Evolutionary conservation across 1,140 invertebrate genomes (phyloP).

Genomic region (Drosophila tsacasi): DNA sequence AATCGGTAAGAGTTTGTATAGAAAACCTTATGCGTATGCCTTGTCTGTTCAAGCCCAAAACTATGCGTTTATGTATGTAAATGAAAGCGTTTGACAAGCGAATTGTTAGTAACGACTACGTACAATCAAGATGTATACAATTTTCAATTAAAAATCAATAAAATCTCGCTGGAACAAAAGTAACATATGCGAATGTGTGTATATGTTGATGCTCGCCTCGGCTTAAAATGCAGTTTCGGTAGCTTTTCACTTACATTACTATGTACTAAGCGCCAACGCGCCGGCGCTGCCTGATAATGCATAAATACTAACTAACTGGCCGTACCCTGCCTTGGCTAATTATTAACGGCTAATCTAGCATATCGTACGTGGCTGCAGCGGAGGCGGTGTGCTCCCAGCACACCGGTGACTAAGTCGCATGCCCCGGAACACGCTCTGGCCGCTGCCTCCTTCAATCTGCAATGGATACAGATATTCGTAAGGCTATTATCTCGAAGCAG

Average conservation of each 20-base stretch:
- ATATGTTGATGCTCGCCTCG: constrained; percentile 49
- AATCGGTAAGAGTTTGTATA: constrained; percentile 67
- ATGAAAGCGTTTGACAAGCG: constrained; percentile 26
- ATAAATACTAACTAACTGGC: constrained; percentile 76
- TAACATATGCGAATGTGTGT: constrained; percentile 60
- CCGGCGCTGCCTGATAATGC: constrained; percentile 36
- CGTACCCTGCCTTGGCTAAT: constrained; percentile 63
- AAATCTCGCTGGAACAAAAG: constrained; percentile 56
- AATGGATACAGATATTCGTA: constrained; percentile 18
- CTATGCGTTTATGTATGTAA: constrained; percentile 28
- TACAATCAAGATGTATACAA: constrained; percentile 31
- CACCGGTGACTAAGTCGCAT: constrained; percentile 70
- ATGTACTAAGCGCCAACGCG: constrained; percentile 45
- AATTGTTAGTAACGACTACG: constrained; percentile 39
- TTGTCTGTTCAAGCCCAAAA: constrained; percentile 36
- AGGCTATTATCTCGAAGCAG: neutral
- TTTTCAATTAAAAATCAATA: constrained; percentile 56
- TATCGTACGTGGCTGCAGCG: constrained; percentile 59
- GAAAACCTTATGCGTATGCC: constrained; percentile 51
- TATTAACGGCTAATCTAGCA: constrained; percentile 51
- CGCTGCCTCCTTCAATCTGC: constrained; percentile 29
- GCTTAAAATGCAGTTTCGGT: constrained; percentile 75
- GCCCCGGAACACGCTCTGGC: constrained; percentile 36
- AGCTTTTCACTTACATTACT: constrained; percentile 67
- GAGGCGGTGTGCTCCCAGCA: constrained; percentile 36